Percentiles rank a stretch among this genome's conserved stretches.
These are phyloP conservation scores for Drosophila pallidifrons DNA, from an alignment of 1,140 invertebrate genomes.

Conservation along the genomic window DNA sequence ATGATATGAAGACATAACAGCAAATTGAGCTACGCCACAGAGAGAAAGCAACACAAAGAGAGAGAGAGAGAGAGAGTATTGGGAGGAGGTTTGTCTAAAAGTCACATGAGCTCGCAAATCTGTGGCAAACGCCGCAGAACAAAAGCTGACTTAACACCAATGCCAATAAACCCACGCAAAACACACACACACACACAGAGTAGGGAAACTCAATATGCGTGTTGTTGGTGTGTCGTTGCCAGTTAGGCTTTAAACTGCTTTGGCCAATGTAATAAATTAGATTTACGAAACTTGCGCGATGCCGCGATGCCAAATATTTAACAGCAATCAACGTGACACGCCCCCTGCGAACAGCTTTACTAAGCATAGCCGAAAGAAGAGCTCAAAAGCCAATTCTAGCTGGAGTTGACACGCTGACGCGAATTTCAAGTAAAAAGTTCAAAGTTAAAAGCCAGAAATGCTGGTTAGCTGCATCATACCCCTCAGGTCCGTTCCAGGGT, in stretches of 20 bases:
- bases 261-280: constrained; percentile 76
- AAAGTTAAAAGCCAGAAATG: no score
- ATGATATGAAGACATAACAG: constrained; percentile 74
- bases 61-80: no score
- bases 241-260: constrained; percentile 64
- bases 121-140: constrained; percentile 36
- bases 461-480: no score
- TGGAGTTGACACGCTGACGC: background rate
- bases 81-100: constrained; percentile 36
- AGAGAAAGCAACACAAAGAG: background rate
- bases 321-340: constrained; percentile 71
- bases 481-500: background rate
- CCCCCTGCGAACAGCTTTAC: constrained; percentile 9
- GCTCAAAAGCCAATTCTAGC: background rate
- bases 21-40: constrained; percentile 58
- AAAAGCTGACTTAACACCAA: constrained; percentile 51
- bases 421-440: background rate
- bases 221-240: constrained; percentile 35
- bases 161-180: constrained; percentile 38
- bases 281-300: constrained; percentile 69
- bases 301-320: constrained; percentile 72
- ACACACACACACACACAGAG: constrained; percentile 20
- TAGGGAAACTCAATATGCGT: constrained; percentile 32
- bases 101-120: constrained; percentile 53
- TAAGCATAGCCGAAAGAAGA: constrained; percentile 18